These are phyloP conservation scores for Apteryx owenii DNA, from an alignment of 2,113 vertebrate genomes.

Conservation along the genomic window DNA sequence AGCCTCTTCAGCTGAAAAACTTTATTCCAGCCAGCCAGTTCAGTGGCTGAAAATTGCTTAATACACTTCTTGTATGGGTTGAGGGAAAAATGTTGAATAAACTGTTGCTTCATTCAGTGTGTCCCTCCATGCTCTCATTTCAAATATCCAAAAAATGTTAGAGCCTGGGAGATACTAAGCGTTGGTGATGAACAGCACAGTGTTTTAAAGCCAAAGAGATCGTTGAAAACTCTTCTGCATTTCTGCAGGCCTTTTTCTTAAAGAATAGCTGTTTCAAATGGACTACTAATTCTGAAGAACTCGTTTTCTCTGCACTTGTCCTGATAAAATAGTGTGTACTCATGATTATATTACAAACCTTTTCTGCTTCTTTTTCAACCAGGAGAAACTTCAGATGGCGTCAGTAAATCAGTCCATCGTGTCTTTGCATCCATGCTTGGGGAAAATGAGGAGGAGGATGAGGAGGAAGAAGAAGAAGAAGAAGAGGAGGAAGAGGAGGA, in stretches of 20 bases:
- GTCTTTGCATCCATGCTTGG: conserved; percentile 95
- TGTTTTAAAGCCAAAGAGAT: not conserved
- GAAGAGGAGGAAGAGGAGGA: conserved; percentile 79
- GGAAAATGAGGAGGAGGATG: conserved; percentile 80
- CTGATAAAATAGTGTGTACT: not conserved
- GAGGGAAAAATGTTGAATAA: not conserved
- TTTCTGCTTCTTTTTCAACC: not conserved
- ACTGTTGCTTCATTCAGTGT: not conserved
- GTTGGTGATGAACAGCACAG: not conserved
- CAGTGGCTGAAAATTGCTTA: not conserved
- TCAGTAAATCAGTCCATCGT: conserved; percentile 92
- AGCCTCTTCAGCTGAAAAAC: conserved; percentile 10
- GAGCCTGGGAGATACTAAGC: not conserved
- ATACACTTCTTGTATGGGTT: not conserved
- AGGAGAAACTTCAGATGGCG: conserved; percentile 87
- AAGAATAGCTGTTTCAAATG: not conserved
- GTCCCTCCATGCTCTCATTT: not conserved
- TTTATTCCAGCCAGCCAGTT: not conserved
- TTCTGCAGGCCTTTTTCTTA: not conserved
- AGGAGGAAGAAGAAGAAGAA: conserved; percentile 67
- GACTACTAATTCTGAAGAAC: not conserved
- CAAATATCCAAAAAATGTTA: not conserved
- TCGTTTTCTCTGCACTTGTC: not conserved
- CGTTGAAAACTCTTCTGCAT: not conserved
- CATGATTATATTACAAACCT: not conserved